Evolutionary conservation across 2,797 vertebrate genomes (phyloP).

Genomic region (Rhinella marina): DNA sequence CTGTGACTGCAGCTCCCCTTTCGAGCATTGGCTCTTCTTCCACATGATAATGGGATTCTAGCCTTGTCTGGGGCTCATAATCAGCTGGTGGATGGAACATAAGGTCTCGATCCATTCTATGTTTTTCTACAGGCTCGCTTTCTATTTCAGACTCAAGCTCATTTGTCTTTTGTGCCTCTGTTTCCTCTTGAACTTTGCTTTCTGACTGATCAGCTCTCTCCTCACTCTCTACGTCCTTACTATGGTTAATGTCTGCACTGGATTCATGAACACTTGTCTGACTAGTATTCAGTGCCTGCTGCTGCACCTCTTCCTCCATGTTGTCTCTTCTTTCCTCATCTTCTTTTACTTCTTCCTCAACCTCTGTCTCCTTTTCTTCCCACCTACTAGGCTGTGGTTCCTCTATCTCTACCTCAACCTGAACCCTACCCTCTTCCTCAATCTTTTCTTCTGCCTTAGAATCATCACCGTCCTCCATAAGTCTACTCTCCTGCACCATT

Average conservation of each 20-base stretch:
- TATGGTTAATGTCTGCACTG: conserved; percentile 19
- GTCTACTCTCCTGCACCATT: conserved; percentile 72
- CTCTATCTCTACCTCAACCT: conserved; percentile 26
- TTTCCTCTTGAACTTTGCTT: conserved; percentile 69
- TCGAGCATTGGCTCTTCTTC: conserved; percentile 72
- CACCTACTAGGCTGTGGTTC: conserved; percentile 35
- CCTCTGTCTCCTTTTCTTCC: conserved; percentile 69
- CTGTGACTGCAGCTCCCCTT: conserved; percentile 69
- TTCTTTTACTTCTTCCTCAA: conserved; percentile 72
- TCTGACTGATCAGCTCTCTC: conserved; percentile 74
- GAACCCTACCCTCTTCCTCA: conserved; percentile 72
- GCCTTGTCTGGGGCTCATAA: conserved; percentile 64
- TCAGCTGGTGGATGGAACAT: conserved; percentile 62
- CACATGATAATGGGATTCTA: conserved; percentile 70
- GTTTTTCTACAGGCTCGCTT: conserved; percentile 72
- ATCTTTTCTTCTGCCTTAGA: conserved; percentile 71
- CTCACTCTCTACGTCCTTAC: conserved; percentile 69
- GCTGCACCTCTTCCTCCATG: conserved; percentile 73
- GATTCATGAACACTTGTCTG: conserved; percentile 22
- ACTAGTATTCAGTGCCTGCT: conserved; percentile 69
- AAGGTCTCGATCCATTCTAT: conserved; percentile 68
- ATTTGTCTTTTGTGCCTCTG: conserved; percentile 70
- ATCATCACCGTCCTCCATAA: conserved; percentile 68
- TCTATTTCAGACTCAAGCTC: conserved; percentile 70
- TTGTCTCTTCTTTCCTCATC: conserved; percentile 72